Evolutionary conservation across 2,113 vertebrate species (phyloP), one percentile per base, ranked within the genome.

Genomic region (Passer domesticus): DNA sequence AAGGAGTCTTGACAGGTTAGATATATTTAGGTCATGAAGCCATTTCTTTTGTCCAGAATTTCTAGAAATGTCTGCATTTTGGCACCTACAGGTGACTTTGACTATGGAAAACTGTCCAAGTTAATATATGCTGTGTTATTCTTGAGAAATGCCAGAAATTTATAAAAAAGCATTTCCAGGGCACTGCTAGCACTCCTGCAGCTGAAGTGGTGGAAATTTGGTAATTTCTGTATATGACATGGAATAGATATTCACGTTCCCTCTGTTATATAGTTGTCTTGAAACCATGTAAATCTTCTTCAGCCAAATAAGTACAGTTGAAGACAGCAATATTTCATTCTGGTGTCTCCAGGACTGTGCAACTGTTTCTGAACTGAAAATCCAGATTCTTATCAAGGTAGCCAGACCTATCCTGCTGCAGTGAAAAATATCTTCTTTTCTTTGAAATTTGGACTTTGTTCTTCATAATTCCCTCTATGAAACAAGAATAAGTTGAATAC

Each of bases 281-380:
- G 81, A 94, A 95, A 70, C 33, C 49, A 14, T 30, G 22, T 18
- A 92, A 78, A 87, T 18, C 41, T 89, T 78, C 33, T 93, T 94
- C 53, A 69, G 20, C 41, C 93, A 84, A 68, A 82, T 44, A 94
- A 95, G 83, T 81, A 72, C 28, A 16, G 24, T 18, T 87, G 30
- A 90, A 85, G 16, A 85, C n/a, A 46, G 73, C 11, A 70, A 15
- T 58, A 84, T 93, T 95, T 96, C 9, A 82, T 94, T 96, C 44
- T 81, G n/a, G 7, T 84, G 17, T 46, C 80, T 77, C 60, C 39
- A 87, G 67, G 55, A 92, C 52, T 75, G 44, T 35, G 67, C 35
- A 92, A 76, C 37, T 43, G 21, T 17, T 64, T 95, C 60, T 95
- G 39, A 90, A 91, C 39, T 94, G 84, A 83, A 89, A 94, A 49